phyloP scores from a whole-genome alignment of 92 coral and sea anemone genomes.

The Blastomussa wellsi region DNA sequence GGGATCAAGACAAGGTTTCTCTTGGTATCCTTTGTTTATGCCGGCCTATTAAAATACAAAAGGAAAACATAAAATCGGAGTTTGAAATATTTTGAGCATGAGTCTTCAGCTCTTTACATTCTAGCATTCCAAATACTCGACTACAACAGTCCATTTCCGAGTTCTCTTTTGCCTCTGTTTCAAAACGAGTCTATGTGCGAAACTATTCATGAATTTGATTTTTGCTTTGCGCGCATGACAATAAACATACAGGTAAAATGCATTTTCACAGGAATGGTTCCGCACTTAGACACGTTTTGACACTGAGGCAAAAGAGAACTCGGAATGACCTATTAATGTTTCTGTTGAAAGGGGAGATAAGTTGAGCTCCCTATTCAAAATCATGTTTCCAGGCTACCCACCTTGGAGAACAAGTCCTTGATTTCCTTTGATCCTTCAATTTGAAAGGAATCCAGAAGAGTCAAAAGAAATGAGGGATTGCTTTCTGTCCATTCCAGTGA shows the following conservation, averaged over 20 bases:
- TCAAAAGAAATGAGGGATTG: slow-evolving; percentile 5
- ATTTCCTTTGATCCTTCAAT: slow-evolving; percentile 32
- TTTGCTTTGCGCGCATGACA: too few species aligned
- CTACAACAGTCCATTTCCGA: too few species aligned
- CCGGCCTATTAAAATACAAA: slow-evolving; percentile 68
- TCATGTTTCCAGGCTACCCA: not conserved
- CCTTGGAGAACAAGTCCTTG: slow-evolving; percentile 29
- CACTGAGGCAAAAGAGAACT: too few species aligned
- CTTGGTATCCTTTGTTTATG: slow-evolving; percentile 75
- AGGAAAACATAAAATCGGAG: not conserved
- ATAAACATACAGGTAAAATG: too few species aligned
- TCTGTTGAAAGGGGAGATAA: too few species aligned
- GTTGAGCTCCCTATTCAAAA: not conserved
- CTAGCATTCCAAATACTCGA: too few species aligned
- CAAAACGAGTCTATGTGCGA: too few species aligned
- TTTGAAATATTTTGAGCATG: not conserved
- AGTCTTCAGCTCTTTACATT: not conserved
- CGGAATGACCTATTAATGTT: too few species aligned
- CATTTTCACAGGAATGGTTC: too few species aligned
- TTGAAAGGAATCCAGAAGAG: slow-evolving; percentile 13
- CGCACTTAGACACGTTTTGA: too few species aligned
- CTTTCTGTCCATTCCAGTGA: slow-evolving; percentile 25
- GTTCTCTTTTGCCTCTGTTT: too few species aligned
- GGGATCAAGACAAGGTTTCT: slow-evolving; percentile 93
- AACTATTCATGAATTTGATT: too few species aligned